phyloP scores from a whole-genome alignment of 2,797 vertebrate species.

The Schizothorax lantsangensis region DNA sequence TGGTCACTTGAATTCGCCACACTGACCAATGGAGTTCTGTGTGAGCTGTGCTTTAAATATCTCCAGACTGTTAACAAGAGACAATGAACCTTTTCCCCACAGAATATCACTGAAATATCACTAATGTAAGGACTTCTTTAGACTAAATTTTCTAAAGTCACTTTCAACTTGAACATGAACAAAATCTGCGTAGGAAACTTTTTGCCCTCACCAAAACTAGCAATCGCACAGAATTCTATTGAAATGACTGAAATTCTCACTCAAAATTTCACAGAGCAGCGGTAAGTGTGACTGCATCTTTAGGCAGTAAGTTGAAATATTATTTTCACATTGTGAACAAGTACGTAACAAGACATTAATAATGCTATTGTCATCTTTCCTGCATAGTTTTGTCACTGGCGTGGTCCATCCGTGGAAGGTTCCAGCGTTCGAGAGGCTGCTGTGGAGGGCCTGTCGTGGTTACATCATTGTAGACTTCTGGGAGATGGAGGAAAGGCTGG shows the following conservation, averaged over 20 bases:
- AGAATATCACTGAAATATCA: too few relatives aligned
- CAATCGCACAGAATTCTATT: not conserved
- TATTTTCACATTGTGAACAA: not conserved
- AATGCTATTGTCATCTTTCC: not conserved
- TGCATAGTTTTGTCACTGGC: conserved; percentile 78
- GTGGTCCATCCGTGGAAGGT: conserved; percentile 84
- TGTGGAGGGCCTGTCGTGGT: conserved; percentile 85
- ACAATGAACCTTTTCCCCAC: too few relatives aligned
- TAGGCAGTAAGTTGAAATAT: not conserved
- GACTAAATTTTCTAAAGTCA: not conserved
- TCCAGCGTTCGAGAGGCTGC: conserved; percentile 81
- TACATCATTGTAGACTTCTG: conserved; percentile 85
- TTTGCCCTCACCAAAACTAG: not conserved
- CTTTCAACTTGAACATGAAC: not conserved
- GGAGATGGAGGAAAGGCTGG: conserved; percentile 80
- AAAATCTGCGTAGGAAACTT: not conserved
- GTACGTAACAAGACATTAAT: not conserved
- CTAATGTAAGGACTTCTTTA: too few relatives aligned
- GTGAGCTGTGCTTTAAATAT: too few relatives aligned
- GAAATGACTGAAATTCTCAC: not conserved
- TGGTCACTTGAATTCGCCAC: not conserved
- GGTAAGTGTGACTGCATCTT: not conserved
- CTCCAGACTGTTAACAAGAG: too few relatives aligned
- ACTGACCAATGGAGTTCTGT: too few relatives aligned
- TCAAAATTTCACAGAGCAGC: not conserved